Percentiles rank a stretch among this genome's conserved stretches.
Conservation (phyloP, 1,140 invertebrate genomes). For the Pseudobourletiella spinata region DNA sequence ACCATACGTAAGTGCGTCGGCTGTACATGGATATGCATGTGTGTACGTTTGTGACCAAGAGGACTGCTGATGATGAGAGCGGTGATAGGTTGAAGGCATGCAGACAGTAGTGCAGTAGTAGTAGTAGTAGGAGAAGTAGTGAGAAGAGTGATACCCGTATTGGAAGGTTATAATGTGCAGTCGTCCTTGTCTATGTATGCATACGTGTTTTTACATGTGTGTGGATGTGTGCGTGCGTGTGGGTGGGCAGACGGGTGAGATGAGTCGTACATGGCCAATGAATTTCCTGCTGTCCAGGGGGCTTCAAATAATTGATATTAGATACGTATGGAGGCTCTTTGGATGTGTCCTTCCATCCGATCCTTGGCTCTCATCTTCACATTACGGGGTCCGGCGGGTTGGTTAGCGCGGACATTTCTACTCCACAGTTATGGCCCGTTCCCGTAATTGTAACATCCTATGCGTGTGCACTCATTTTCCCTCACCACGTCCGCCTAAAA, state of each 20-base stretch:
- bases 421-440: too few relatives aligned
- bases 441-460: too few relatives aligned
- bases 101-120: not conserved
- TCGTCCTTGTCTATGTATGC: too few relatives aligned
- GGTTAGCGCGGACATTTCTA: constrained; percentile 6
- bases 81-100: not conserved
- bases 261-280: constrained; percentile 28
- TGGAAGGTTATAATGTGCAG: too few relatives aligned
- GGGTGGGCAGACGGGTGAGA: not conserved
- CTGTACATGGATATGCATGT: not conserved
- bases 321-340: constrained; percentile 31
- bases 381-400: constrained; percentile 35
- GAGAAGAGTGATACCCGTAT: not conserved
- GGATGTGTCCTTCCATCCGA: constrained; percentile 13
- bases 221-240: too few relatives aligned
- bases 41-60: not conserved
- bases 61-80: not conserved
- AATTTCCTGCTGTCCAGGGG: constrained; percentile 36
- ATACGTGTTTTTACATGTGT: too few relatives aligned
- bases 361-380: constrained; percentile 29
- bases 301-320: constrained; percentile 35
- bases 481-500: too few relatives aligned
- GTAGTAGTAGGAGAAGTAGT: too few relatives aligned
- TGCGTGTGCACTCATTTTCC: too few relatives aligned
- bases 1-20: too few relatives aligned